Conservation (phyloP, 2,113 vertebrate species). For the Lagopus leucura region DNA sequence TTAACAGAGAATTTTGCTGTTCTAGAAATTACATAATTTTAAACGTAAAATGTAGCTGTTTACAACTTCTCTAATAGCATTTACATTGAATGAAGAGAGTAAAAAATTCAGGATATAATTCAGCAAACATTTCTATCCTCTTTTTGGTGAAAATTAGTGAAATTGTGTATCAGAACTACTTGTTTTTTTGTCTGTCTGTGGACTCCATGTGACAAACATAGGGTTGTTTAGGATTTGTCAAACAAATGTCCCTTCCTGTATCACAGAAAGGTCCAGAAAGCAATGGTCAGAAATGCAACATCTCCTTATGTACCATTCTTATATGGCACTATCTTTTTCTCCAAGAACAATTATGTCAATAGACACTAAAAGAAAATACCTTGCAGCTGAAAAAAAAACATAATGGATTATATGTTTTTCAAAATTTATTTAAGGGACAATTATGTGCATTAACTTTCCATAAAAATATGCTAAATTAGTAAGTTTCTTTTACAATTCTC, state of each 20-base stretch:
- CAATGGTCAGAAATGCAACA: neutral
- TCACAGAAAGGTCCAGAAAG: neutral
- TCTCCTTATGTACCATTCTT: too few relatives aligned
- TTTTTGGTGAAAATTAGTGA: neutral
- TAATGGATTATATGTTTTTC: neutral
- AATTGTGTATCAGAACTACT: neutral
- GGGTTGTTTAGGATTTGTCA: neutral
- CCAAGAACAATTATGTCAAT: neutral
- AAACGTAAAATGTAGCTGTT: neutral
- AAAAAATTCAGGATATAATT: neutral
- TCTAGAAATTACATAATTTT: neutral
- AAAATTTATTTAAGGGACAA: neutral
- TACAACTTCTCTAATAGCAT: neutral
- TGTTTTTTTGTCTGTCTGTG: neutral
- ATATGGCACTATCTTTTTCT: neutral
- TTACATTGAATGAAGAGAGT: rapidly evolving
- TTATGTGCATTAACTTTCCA: neutral
- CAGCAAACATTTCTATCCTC: neutral
- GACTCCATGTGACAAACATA: neutral
- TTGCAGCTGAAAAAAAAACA: neutral
- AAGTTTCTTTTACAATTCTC: neutral
- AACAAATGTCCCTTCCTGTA: neutral
- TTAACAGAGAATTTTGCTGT: neutral
- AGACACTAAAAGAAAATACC: neutral
- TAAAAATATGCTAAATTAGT: neutral